Evolutionary conservation across 2,888 invertebrate species (phyloP), one percentile per base, ranked within the genome.

Genomic region (Drosophila testacea): DNA sequence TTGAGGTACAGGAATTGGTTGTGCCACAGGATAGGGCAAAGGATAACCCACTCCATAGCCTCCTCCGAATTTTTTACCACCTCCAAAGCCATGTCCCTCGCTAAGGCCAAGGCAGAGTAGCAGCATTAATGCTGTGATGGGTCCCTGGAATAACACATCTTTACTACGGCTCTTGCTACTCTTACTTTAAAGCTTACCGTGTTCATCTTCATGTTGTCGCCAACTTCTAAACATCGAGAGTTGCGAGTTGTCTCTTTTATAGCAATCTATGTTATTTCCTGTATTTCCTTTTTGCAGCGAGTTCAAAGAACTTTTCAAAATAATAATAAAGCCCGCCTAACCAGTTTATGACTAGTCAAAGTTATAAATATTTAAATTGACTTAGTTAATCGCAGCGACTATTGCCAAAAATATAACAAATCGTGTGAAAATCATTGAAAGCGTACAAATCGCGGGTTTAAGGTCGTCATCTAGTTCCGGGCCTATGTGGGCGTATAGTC

Each of bases 391-490:
- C 69, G 47, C 71, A 77, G 64, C 72, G 56, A 88, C 86, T 84
- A 85, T 71, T 47, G 69, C 57, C 48, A 70, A 72, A 76, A 61
- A 36, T 56, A 64, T 77, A 69, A 70, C 69, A 59, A 69, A 79
- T 65, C 77, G 77, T 85, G 88, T 59, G 88, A 87, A 84, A 74
- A 77, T 27, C 83, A 89, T 89, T 89, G 82, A 85, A 48, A n/a
- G 61, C 74, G 90, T 76, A 71, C 81, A 80, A 60, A 34, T 57
- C 32, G 34, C 38, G 71, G 66, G 90, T 89, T 90, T 75, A 88
- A 90, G 90, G 90, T 83, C 73, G 42, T 32, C 51, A 32, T 28
- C 48, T 55, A 65, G 60, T 86, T 88, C 81, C 84, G 86, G 69
- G 44, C 59, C 55, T 55, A 56, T 38, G 86, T 83, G 81, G 90